Percentiles rank a stretch among this genome's conserved stretches.
Conservation (phyloP, 2,797 vertebrate species). For the Silurus lanzhouensis region DNA sequence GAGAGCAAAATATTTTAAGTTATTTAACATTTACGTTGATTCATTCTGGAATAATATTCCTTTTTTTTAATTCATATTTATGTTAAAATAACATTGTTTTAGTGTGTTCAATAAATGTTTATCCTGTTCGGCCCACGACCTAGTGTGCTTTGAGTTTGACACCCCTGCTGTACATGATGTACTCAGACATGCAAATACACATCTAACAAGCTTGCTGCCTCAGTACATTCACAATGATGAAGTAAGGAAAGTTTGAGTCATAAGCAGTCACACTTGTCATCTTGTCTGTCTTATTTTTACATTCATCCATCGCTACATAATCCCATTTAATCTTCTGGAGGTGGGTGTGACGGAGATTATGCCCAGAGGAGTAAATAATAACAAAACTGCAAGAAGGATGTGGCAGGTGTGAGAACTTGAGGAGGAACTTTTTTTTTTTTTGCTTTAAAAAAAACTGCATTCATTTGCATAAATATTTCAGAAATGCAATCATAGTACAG, state of each 20-base stretch:
- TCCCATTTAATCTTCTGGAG: conserved; percentile 52
- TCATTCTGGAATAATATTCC: no score
- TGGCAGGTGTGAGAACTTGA: neutral
- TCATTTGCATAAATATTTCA: neutral
- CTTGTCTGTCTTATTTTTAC: conserved; percentile 30
- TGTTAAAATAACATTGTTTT: no score
- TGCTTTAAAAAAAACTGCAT: neutral
- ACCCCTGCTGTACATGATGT: neutral
- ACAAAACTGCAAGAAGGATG: neutral
- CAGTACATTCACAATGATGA: conserved; percentile 38
- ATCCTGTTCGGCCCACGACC: no score
- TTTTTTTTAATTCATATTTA: no score
- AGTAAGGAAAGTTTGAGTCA: conserved; percentile 9
- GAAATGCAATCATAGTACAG: neutral
- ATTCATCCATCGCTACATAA: conserved; percentile 45
- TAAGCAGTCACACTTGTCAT: conserved; percentile 28
- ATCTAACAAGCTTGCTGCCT: conserved; percentile 9
- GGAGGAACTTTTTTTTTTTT: neutral
- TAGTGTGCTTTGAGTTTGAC: neutral
- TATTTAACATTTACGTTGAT: no score
- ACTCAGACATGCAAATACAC: neutral
- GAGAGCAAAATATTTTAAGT: no score
- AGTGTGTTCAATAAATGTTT: no score
- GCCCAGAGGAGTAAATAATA: conserved; percentile 23
- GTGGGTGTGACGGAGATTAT: conserved; percentile 36